Percentiles rank a stretch among this genome's conserved stretches.
phyloP scores from a whole-genome alignment of 2,797 vertebrate species.

The Columba guinea region DNA sequence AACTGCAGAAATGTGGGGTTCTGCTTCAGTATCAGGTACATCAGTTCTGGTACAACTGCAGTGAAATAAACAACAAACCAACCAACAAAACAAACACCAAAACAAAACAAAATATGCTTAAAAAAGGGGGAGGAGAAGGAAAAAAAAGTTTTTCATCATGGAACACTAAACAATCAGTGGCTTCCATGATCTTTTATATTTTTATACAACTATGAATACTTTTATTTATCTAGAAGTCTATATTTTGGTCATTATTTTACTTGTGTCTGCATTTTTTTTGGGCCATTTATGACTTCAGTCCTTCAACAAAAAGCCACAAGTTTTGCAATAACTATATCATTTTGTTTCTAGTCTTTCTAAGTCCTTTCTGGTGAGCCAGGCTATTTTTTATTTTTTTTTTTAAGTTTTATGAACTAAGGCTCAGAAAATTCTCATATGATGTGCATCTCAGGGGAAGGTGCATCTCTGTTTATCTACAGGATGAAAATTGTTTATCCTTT shows the following conservation, averaged over 20 bases:
- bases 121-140: background rate
- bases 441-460: slow-evolving; percentile 13
- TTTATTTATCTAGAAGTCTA: background rate
- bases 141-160: background rate
- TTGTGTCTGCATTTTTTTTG: background rate
- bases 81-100: too few relatives aligned
- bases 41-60: background rate
- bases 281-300: background rate
- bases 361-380: background rate
- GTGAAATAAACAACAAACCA: background rate
- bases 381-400: background rate
- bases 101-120: background rate
- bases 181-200: background rate
- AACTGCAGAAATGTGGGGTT: background rate
- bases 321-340: background rate
- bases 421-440: slow-evolving; percentile 25
- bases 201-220: background rate
- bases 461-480: slow-evolving; percentile 45
- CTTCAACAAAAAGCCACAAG: background rate
- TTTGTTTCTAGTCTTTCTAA: slow-evolving; percentile 2
- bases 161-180: background rate
- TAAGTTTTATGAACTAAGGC: background rate
- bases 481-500: slow-evolving; percentile 41
- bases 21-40: background rate
- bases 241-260: background rate